Evolutionary conservation across 2,797 vertebrate species (phyloP), one percentile per base, ranked within the genome.

Genomic region (Danio kyathit): DNA sequence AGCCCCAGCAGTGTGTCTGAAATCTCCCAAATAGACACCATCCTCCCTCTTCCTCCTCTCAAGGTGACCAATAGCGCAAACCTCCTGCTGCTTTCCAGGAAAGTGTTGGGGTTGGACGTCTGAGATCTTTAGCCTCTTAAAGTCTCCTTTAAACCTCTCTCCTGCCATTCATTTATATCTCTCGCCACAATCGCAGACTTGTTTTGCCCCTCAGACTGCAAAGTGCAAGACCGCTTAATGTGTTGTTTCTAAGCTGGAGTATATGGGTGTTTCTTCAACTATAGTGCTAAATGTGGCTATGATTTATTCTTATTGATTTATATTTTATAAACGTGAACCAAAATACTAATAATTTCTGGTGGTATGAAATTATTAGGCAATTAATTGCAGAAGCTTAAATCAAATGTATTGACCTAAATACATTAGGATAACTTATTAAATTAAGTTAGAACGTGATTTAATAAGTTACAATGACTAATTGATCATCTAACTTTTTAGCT

Each of bases 1-100:
- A 76, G 40, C 43, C 61, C 29, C 79, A 78, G 14, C 43, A 2
- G 61, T 43, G 21, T 56, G 51, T 49, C 84, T 80, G 16, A 79
- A 76, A 75, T 79, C 48, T 17, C 5, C 21, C 51, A 52, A 70
- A 75, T 57, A 59, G 43, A 17, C 29, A 3, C 41, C 74, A 29
- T 46, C 81, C 73, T 5, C 56, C 51, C 44, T 8, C 7, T 19
- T 65, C n/a, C 59, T 41, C 65, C 43, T 66, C 74, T 69, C 49
- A 38, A 65, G n/a, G 41, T 80, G 61, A 80, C 70, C 61, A 74
- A 46, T 48, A 7, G 14, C 7, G 16, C 16, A 2, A 48, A 41
- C 19, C 67, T 52, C 52, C 67, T 48, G 65, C 46, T 19, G 40
- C n/a, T 77, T 48, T 56, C 11, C 19, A 38, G 43, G 69, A 80